A percentile compares a stretch with the other conserved stretches of the same genome.
Conservation (phyloP, 2,888 invertebrate genomes). For the Scaptodrosophila latifasciaeformis region DNA sequence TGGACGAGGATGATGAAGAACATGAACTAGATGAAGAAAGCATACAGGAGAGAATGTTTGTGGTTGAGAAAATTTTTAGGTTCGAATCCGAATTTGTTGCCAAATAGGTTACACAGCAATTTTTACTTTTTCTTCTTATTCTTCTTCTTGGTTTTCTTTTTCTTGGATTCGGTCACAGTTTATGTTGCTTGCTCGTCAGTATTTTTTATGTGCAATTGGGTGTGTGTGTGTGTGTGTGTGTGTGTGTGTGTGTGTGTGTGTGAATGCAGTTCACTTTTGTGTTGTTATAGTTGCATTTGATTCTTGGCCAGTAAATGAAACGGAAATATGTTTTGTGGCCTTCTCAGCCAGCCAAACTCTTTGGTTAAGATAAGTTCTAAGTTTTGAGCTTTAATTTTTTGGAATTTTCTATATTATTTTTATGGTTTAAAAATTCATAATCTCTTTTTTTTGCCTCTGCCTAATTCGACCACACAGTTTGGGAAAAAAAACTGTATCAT, state of each 20-base stretch:
- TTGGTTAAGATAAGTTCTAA: no score
- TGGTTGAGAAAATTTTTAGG: constrained; percentile 65
- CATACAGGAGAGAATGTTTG: constrained; percentile 56
- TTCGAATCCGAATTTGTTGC: constrained; percentile 65
- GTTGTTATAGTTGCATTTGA: constrained; percentile 2
- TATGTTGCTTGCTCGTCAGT: constrained; percentile 50
- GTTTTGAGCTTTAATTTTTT: no score
- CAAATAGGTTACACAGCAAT: constrained; percentile 67
- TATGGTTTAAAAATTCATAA: no score
- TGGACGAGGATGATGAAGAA: constrained; percentile 22
- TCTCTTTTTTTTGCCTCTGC: no score
- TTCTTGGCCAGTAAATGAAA: constrained; percentile 62
- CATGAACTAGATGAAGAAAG: constrained; percentile 55
- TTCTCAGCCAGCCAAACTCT: constrained; percentile 1
- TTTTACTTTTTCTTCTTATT: no score
- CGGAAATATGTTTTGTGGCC: constrained; percentile 65
- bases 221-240: constrained; percentile 16
- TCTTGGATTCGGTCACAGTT: constrained; percentile 60
- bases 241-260: constrained; percentile 18
- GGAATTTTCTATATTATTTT: no score
- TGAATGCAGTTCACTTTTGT: constrained; percentile 31
- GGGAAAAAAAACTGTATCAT: no score
- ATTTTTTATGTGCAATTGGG: constrained; percentile 10
- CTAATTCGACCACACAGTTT: no score
- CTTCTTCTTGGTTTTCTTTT: no score